phyloP scores from a whole-genome alignment of 2,113 vertebrate genomes.

The Epinephelus moara region DNA sequence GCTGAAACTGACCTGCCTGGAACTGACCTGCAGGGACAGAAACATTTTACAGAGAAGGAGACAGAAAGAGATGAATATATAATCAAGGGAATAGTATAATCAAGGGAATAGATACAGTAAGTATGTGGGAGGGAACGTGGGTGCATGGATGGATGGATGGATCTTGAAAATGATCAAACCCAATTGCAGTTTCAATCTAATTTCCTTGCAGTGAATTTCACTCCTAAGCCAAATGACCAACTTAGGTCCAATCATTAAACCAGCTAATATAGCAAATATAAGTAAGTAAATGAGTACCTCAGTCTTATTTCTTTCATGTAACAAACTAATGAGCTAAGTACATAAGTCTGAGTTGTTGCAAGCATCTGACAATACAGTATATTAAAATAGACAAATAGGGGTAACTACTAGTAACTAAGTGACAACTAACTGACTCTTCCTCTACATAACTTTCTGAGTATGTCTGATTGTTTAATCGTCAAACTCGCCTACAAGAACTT shows the following conservation, averaged over 20 bases:
- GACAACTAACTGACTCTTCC: no score
- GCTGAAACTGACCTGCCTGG: slow-evolving; percentile 94
- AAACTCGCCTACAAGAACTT: no score
- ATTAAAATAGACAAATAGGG: background rate
- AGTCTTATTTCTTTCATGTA: no score
- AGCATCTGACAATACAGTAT: background rate
- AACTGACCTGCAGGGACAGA: slow-evolving; percentile 72
- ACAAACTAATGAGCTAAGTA: background rate
- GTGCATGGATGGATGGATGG: background rate
- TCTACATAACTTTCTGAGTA: no score
- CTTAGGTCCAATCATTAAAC: background rate
- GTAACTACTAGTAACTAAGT: background rate
- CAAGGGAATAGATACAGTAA: background rate
- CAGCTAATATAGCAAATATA: background rate
- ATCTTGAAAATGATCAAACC: background rate
- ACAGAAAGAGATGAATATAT: background rate
- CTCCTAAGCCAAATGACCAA: background rate
- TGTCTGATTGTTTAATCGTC: no score
- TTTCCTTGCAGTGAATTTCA: background rate
- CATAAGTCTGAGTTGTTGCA: background rate
- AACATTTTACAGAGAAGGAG: background rate
- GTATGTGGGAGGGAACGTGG: background rate
- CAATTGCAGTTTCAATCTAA: background rate
- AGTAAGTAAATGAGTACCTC: no score
- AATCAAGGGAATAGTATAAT: background rate